These are phyloP conservation scores for Drosophila novamexicana DNA, from an alignment of 1,140 invertebrate species.

Conservation along the genomic window DNA sequence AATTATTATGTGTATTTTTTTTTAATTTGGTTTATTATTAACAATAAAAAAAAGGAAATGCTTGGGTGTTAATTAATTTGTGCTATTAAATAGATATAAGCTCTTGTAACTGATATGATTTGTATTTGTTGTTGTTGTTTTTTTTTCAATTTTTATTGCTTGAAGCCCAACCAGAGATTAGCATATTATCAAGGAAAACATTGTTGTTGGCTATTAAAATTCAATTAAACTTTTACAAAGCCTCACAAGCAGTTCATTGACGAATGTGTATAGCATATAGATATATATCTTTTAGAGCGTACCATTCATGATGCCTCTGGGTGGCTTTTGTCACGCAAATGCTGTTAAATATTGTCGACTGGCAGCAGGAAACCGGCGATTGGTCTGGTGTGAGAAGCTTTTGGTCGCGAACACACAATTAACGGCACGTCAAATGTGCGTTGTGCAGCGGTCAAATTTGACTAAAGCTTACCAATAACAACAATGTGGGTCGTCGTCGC, in stretches of 20 bases:
- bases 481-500: not conserved
- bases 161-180: slow-evolving; percentile 31
- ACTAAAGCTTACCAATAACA: slow-evolving; percentile 1
- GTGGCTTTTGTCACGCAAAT: slow-evolving; percentile 76
- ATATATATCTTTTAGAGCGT: slow-evolving; percentile 1
- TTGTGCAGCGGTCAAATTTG: slow-evolving; percentile 1
- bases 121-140: not conserved
- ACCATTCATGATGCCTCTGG: slow-evolving; percentile 58
- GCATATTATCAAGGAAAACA: slow-evolving; percentile 49
- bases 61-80: no score
- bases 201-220: slow-evolving; percentile 41
- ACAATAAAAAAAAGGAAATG: no score
- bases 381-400: not conserved
- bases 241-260: slow-evolving; percentile 45
- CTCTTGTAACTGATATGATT: slow-evolving; percentile 33
- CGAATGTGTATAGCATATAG: slow-evolving; percentile 5
- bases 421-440: slow-evolving; percentile 56
- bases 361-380: slow-evolving; percentile 34
- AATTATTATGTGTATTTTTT: no score
- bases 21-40: no score
- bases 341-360: slow-evolving; percentile 49
- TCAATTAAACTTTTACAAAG: slow-evolving; percentile 51
- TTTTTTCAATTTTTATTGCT: slow-evolving; percentile 3
- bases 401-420: slow-evolving; percentile 67
- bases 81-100: not conserved